Conservation (phyloP, 1,140 invertebrate species). For the Heliconius melpomene region DNA sequence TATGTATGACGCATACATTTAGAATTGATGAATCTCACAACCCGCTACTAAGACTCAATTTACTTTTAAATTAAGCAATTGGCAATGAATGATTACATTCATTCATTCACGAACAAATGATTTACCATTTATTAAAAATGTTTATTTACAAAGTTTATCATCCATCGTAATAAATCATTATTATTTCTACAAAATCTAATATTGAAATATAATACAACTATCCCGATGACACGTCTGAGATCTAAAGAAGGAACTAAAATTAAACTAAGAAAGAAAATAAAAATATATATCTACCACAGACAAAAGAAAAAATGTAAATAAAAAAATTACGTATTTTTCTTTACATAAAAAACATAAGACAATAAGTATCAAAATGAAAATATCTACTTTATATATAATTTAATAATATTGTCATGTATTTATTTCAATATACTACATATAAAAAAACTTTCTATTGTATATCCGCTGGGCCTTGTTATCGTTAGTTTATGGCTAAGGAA, state of each 20-base stretch:
- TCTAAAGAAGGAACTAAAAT: constrained; percentile 69
- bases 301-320: neutral
- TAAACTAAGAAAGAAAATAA: neutral
- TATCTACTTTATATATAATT: constrained; percentile 46
- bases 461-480: neutral
- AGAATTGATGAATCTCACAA: constrained; percentile 60
- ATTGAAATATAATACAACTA: constrained; percentile 23
- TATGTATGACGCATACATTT: neutral
- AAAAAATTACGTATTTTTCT: neutral
- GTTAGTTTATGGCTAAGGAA: too few species aligned
- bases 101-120: neutral
- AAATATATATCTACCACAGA: neutral
- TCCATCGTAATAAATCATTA: neutral
- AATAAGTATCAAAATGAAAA: neutral
- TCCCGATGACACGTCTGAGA: constrained; percentile 66
- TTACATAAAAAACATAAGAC: neutral
- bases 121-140: neutral
- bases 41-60: constrained; percentile 63
- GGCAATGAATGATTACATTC: neutral
- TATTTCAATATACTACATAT: constrained; percentile 53
- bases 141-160: constrained; percentile 3
- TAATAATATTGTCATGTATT: constrained; percentile 71
- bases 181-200: neutral
- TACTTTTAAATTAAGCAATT: constrained; percentile 40
- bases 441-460: constrained; percentile 12